Base-by-base conservation (phyloP, 2,113 vertebrate genomes). In the Actenoides lindsayi region DNA sequence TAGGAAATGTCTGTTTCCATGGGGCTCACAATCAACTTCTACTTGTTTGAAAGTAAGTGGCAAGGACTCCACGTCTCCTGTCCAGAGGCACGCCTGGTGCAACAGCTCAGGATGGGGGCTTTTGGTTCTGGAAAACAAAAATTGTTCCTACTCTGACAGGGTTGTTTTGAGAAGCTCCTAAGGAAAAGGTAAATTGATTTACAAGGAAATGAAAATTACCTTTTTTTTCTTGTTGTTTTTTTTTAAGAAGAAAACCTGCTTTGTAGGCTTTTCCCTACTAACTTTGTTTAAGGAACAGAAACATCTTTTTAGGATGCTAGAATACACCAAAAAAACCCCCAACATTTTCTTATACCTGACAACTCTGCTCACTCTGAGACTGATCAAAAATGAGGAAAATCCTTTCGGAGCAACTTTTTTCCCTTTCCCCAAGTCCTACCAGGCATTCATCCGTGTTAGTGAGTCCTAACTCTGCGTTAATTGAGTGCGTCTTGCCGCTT, bases 371-470 rank as follows among this genome's bases (percentile, higher is more conserved):
- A 0, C 51, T 17, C 64, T 46, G 10, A 64, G 27, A 37, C 24
- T 17, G 50, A 74, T 35, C 39, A 44, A 50, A 81, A 88, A 62
- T 12, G 17, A 73, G 21, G 60, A n/a, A 75, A 73, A 82, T 21
- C 48, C 10, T 56, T 78, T 31, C 16, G 28, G 33, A 78, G n/a
- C 37, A 6, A 46, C 12, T n/a, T 15, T 7, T 20, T 14, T 14
- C 4, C 9, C 8, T 3, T 39, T 42, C 25, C 62, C 3, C 30
- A 37, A n/a, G 17, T 46, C 24, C 35, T 30, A 8, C n/a, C 10
- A 1, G 16, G 17, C 16, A 0, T n/a, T 42, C 51, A n/a, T 31
- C 35, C 25, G 2, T 6, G 11, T 69, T 39, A 57, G 33, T 3
- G 48, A 70, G 35, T 21, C 50, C 68, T 73, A 16, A 27, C 48